A percentile compares a stretch with the other conserved stretches of the same genome.
phyloP scores from a whole-genome alignment of 2,113 vertebrate genomes.

The Nestor notabilis region DNA sequence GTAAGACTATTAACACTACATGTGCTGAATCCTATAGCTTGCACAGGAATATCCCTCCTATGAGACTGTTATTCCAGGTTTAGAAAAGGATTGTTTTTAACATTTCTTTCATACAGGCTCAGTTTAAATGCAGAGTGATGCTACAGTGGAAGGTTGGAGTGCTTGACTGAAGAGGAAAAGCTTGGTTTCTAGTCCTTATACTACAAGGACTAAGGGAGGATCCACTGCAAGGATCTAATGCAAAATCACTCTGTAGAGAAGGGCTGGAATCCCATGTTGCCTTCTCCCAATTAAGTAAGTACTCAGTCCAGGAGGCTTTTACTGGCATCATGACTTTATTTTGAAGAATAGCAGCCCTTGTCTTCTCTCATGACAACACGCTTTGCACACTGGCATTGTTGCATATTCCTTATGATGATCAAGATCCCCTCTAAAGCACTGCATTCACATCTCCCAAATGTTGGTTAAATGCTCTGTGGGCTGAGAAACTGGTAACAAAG shows the following conservation, averaged over 20 bases:
- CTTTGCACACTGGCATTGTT: background rate
- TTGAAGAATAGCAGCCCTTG: background rate
- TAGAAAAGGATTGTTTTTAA: background rate
- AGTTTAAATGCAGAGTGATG: background rate
- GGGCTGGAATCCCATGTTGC: background rate
- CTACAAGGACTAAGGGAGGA: background rate
- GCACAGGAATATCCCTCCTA: background rate
- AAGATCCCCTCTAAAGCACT: background rate
- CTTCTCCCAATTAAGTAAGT: background rate
- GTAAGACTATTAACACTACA: background rate
- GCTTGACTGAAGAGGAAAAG: background rate
- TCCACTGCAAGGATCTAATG: background rate
- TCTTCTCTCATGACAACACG: background rate
- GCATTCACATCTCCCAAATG: background rate
- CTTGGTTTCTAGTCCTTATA: background rate
- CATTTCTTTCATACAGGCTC: background rate
- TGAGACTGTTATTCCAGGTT: background rate
- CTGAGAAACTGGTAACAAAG: background rate
- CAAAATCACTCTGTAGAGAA: background rate
- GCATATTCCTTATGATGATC: background rate
- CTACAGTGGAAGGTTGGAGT: background rate
- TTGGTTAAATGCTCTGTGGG: background rate
- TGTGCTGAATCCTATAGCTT: background rate
- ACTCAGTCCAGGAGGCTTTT: background rate
- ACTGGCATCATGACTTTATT: background rate